Evolutionary conservation across 2,797 vertebrate species (phyloP).

Genomic region (Clarias platycephalus): DNA sequence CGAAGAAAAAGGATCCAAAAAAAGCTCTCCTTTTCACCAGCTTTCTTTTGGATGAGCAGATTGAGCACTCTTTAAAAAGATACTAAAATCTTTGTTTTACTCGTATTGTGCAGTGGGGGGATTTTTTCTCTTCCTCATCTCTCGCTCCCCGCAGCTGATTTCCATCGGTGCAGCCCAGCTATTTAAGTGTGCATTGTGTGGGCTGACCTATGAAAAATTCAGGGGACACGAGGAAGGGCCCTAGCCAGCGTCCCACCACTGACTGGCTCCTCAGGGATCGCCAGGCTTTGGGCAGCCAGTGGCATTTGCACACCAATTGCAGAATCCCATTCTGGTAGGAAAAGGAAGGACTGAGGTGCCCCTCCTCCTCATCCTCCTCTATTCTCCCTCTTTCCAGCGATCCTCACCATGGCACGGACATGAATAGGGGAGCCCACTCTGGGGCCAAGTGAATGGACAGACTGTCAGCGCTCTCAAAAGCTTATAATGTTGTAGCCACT

Average conservation of each 20-base stretch:
- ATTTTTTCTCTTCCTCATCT: constrained; percentile 31
- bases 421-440: constrained; percentile 58
- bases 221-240: constrained; percentile 56
- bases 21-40: constrained; percentile 47
- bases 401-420: constrained; percentile 46
- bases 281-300: constrained; percentile 53
- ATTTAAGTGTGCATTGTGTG: constrained; percentile 58
- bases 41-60: constrained; percentile 52
- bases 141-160: constrained; percentile 46
- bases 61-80: constrained; percentile 56
- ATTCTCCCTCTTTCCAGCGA: constrained; percentile 43
- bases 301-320: constrained; percentile 63
- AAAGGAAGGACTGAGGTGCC: constrained; percentile 47
- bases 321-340: constrained; percentile 51
- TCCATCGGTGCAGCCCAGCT: constrained; percentile 57
- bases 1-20: constrained; percentile 31
- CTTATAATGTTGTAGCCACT: constrained; percentile 52
- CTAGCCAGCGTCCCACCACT: constrained; percentile 43
- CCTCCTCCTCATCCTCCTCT: constrained; percentile 36
- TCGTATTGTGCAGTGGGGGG: constrained; percentile 44
- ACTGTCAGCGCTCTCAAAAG: constrained; percentile 57
- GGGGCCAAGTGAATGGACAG: constrained; percentile 56
- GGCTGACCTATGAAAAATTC: constrained; percentile 61
- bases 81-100: constrained; percentile 59
- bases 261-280: constrained; percentile 42